phyloP scores from a whole-genome alignment of 2,888 invertebrate species.

The Hirtodrosophila histrioides region DNA sequence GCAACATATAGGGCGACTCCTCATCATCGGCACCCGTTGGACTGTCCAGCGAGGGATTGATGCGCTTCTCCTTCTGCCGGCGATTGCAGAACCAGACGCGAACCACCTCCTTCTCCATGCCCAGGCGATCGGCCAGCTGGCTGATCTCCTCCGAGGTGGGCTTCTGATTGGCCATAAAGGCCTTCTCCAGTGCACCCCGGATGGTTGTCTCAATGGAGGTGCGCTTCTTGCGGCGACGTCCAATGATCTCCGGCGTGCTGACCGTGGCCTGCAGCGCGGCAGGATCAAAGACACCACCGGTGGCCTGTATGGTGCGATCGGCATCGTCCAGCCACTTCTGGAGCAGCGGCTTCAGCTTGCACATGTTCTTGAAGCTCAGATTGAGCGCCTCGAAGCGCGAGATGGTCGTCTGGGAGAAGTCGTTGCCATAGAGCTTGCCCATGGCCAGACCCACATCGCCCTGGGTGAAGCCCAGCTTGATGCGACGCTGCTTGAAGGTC shows the following conservation, averaged over 20 bases:
- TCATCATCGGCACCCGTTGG: conserved; percentile 87
- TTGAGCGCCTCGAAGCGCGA: conserved; percentile 99
- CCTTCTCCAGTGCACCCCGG: conserved; percentile 96
- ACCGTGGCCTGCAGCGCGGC: conserved; percentile 88
- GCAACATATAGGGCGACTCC: conserved; percentile 83
- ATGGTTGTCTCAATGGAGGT: conserved; percentile 98
- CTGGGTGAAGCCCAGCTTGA: conserved; percentile 99
- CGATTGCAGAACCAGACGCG: conserved; percentile 98
- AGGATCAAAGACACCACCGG: conserved; percentile 86
- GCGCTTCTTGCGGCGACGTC: conserved; percentile 96
- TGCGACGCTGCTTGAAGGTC: conserved; percentile 98
- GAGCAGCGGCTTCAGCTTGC: conserved; percentile 98
- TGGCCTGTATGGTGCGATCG: conserved; percentile 91
- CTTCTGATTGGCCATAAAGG: conserved; percentile 97
- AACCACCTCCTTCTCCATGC: conserved; percentile 99
- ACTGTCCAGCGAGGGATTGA: conserved; percentile 93
- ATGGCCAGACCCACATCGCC: conserved; percentile 99
- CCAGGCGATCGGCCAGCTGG: conserved; percentile 94
- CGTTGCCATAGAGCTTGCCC: conserved; percentile 99
- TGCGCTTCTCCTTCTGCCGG: conserved; percentile 97
- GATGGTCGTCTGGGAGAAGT: conserved; percentile 99
- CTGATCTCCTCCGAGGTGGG: conserved; percentile 98
- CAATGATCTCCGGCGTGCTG: conserved; percentile 94
- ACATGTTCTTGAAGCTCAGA: conserved; percentile 99
- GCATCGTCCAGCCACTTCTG: conserved; percentile 99